Percentiles rank a stretch among this genome's conserved stretches.
These are phyloP conservation scores for Chromis chromis DNA, from an alignment of 2,797 vertebrate genomes.

Conservation along the genomic window DNA sequence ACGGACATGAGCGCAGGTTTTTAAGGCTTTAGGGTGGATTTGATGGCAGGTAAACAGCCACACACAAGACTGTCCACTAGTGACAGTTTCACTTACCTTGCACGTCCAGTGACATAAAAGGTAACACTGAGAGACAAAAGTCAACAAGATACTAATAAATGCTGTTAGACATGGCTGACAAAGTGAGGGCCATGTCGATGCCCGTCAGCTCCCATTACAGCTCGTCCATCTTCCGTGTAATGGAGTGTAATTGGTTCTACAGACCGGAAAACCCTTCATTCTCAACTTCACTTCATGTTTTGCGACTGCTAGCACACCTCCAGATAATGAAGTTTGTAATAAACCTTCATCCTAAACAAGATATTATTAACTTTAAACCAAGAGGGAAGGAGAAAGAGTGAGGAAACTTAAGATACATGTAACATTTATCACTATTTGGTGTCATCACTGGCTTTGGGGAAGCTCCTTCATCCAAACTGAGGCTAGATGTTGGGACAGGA, in stretches of 20 bases:
- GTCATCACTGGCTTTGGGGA: too few relatives aligned
- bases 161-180: constrained; percentile 74
- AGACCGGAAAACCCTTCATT: constrained; percentile 30
- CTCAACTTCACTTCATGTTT: constrained; percentile 12
- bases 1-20: constrained; percentile 41
- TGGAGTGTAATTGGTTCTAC: constrained; percentile 31
- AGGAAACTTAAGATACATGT: background rate
- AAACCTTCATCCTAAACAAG: background rate
- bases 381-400: background rate
- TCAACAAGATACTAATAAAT: constrained; percentile 74
- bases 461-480: background rate
- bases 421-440: background rate
- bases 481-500: background rate
- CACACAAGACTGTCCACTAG: constrained; percentile 46
- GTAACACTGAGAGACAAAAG: constrained; percentile 77
- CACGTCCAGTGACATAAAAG: constrained; percentile 57
- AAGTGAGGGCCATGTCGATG: constrained; percentile 47
- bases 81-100: constrained; percentile 79
- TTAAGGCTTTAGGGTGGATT: constrained; percentile 41
- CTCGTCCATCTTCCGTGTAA: constrained; percentile 45
- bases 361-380: background rate
- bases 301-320: background rate
- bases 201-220: constrained; percentile 65
- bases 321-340: background rate
- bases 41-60: constrained; percentile 55